Conservation (phyloP, 1,140 invertebrate species). For the Macrosteles quadrilineatus region DNA sequence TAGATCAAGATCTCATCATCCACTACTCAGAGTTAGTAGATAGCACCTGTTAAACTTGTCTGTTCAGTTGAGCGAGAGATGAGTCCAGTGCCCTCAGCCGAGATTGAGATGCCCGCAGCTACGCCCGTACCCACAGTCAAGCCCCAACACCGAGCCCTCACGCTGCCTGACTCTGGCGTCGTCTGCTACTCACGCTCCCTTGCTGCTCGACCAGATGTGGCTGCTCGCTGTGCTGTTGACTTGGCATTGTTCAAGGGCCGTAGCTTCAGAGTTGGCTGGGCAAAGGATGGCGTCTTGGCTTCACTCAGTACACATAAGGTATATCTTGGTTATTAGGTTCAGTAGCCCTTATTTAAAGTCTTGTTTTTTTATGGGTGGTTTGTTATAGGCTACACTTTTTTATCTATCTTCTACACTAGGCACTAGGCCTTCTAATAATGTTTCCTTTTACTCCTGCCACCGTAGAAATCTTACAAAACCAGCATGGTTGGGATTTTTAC, state of each 20-base stretch:
- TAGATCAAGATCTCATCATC: no score
- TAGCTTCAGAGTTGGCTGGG: conserved; percentile 75
- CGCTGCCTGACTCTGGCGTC: background rate
- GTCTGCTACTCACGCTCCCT: background rate
- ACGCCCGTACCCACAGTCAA: background rate
- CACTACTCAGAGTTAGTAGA: no score
- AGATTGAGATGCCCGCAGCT: background rate
- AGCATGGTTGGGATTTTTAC: no score
- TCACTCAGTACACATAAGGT: conserved; percentile 49
- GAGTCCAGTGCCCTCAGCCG: background rate
- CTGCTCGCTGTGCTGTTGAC: conserved; percentile 30
- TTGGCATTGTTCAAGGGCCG: conserved; percentile 43
- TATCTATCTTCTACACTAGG: no score
- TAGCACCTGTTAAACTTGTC: no score
- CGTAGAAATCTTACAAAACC: no score
- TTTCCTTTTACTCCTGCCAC: no score
- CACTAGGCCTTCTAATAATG: no score
- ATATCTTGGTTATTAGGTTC: no score
- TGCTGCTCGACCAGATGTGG: background rate
- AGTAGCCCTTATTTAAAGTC: no score
- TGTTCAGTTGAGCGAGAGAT: background rate
- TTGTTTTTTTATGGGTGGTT: no score
- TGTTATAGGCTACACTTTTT: no score
- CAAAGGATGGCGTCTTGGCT: conserved; percentile 63
- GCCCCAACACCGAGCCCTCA: background rate